A percentile compares a stretch with the other conserved stretches of the same genome.
phyloP scores from a whole-genome alignment of 1,140 invertebrate genomes.

The Aphaenogaster rudis region DNA sequence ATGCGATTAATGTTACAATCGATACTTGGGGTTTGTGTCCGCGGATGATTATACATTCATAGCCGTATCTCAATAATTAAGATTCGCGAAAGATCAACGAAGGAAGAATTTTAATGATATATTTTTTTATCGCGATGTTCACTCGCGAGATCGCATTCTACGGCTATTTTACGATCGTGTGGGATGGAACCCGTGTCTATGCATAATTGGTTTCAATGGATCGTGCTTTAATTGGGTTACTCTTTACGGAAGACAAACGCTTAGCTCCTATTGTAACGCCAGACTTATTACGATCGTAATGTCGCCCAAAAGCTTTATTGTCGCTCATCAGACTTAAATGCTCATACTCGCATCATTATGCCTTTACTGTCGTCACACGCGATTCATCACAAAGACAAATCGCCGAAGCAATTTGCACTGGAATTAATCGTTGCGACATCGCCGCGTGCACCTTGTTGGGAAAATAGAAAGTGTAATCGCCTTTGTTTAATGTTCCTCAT shows the following conservation, averaged over 20 bases:
- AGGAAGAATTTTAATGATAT: neutral
- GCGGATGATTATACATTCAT: neutral
- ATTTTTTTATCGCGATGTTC: neutral
- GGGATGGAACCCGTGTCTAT: neutral
- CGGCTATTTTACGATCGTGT: neutral
- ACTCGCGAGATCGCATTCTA: neutral
- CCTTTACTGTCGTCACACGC: constrained; percentile 4
- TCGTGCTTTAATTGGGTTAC: constrained; percentile 62
- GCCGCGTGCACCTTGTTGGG: constrained; percentile 10
- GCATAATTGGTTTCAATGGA: constrained; percentile 59
- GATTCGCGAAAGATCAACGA: neutral
- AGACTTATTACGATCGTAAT: constrained; percentile 29
- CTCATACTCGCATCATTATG: constrained; percentile 25
- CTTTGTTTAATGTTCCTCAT: constrained; percentile 22
- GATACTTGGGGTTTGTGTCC: neutral
- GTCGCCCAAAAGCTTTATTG: constrained; percentile 21
- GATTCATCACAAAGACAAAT: constrained; percentile 46
- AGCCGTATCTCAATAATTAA: neutral
- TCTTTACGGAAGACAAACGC: constrained; percentile 38
- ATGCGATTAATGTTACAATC: neutral
- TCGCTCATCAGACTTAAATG: constrained; percentile 7
- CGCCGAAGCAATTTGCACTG: constrained; percentile 27
- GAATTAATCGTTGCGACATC: constrained; percentile 53
- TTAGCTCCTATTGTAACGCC: constrained; percentile 56
- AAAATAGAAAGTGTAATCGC: constrained; percentile 53